These are phyloP conservation scores for Taurulus bubalis DNA, from an alignment of 2,113 vertebrate genomes.

Conservation along the genomic window DNA sequence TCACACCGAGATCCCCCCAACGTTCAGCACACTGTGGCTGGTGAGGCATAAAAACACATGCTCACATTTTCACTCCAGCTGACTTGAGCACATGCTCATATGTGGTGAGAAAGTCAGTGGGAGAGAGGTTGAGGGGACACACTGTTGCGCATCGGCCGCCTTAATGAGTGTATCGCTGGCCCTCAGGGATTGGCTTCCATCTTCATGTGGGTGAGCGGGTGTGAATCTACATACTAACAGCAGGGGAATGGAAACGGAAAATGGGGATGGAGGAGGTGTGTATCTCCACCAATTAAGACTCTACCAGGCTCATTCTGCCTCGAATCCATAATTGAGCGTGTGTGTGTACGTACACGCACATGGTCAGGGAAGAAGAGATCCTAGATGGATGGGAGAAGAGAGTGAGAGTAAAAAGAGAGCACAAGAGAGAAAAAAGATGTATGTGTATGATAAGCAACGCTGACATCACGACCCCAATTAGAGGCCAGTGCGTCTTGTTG, in stretches of 20 bases:
- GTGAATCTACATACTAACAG: conserved; percentile 46
- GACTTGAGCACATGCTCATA: background rate
- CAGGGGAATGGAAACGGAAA: conserved; percentile 6
- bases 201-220: conserved; percentile 50
- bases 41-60: conserved; percentile 4
- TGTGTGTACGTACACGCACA: background rate
- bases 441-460: conserved; percentile 67
- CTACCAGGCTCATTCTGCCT: conserved; percentile 11
- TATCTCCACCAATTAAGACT: conserved; percentile 59
- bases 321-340: conserved; percentile 26
- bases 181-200: conserved; percentile 37
- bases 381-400: conserved; percentile 49
- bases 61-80: conserved; percentile 11
- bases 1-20: background rate
- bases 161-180: conserved; percentile 43
- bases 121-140: background rate
- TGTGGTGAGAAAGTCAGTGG: conserved; percentile 10
- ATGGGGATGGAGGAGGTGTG: conserved; percentile 15
- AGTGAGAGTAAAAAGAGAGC: conserved; percentile 17
- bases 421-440: conserved; percentile 37
- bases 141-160: conserved; percentile 1
- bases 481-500: conserved; percentile 42
- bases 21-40: background rate
- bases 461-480: conserved; percentile 76
- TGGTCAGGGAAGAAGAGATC: conserved; percentile 22